Base-by-base conservation (phyloP, 2,113 vertebrate species). In the Osmerus eperlanus region DNA sequence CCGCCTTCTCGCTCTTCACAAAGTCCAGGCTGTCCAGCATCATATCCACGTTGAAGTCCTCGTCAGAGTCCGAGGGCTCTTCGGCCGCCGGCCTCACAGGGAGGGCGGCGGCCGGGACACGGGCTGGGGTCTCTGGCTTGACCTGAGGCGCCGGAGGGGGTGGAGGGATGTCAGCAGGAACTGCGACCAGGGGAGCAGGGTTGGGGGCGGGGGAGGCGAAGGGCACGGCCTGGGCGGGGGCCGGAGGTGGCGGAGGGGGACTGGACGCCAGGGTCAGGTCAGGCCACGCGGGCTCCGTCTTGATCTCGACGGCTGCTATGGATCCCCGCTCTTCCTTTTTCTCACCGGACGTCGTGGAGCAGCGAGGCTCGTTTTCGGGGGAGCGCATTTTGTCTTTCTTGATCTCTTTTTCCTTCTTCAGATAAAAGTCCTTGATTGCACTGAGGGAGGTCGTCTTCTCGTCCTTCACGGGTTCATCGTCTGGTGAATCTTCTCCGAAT, bases 1-100 rank as follows among this genome's bases (percentile, higher is more conserved):
- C 90, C 6, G 67, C 18, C 0, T 66, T 75, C 70, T 91, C 23
- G n/a, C 79, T 77, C 78, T 88, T 91, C 70, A 86, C 75, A 8
- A 81, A 84, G 73, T 86, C 87, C 29, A 91, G 80, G 67, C 54
- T 88, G 81, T 91, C 89, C 2, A 91, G 86, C 82, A 92, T 86
- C 71, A 87, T 79, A 28, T 91, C 91, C 1, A 93, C 81, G 67
- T 73, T 91, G 58, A 89, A 84, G 68, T 91, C 89, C 2, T 91
- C 88, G 15, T 92, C 87, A 2, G 80, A 86, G 73, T 86, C 89
- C 0, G 85, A 86, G 7, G 60, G 68, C 56, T 81, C 68, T 2
- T 58, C 78, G 52, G 21, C 72, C 73, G 91, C 89, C 53, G 84
- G 84, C 76, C 88, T 89, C 11, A 81, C 62, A 21, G 74, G 2